Conservation (phyloP, 2,113 vertebrate genomes). For the Melozone crissalis region DNA sequence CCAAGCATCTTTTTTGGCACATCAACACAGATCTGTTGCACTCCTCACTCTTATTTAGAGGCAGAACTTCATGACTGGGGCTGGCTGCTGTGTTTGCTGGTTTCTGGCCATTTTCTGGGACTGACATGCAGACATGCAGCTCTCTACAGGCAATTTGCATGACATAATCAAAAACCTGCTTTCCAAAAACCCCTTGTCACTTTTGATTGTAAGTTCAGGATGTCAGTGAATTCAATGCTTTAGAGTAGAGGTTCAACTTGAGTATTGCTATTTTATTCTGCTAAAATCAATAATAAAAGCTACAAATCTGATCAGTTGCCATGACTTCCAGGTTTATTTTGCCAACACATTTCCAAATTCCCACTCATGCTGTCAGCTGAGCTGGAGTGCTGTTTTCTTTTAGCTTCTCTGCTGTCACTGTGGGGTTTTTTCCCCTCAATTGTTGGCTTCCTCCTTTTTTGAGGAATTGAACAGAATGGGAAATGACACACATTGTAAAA, state of each 20-base stretch:
- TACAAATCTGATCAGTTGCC: neutral
- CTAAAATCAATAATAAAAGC: neutral
- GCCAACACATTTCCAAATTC: neutral
- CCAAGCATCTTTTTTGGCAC: neutral
- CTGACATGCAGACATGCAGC: neutral
- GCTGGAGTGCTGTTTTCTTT: neutral
- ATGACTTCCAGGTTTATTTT: neutral
- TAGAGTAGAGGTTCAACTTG: neutral
- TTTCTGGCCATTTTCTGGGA: neutral
- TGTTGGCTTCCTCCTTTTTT: neutral
- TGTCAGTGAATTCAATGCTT: neutral
- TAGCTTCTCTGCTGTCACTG: neutral
- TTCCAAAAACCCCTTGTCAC: neutral
- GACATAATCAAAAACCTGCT: neutral
- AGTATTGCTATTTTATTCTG: accelerated
- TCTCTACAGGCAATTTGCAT: neutral
- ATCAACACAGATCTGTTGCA: neutral
- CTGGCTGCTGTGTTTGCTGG: neutral
- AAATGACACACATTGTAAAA: neutral
- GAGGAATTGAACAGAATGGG: neutral
- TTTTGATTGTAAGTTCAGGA: neutral
- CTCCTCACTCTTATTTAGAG: neutral
- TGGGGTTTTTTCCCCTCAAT: neutral
- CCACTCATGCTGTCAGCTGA: neutral
- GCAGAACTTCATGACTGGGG: neutral